Evolutionary conservation across 2,888 invertebrate species (phyloP), one percentile per base, ranked within the genome.

Genomic region (Catocala nupta): DNA sequence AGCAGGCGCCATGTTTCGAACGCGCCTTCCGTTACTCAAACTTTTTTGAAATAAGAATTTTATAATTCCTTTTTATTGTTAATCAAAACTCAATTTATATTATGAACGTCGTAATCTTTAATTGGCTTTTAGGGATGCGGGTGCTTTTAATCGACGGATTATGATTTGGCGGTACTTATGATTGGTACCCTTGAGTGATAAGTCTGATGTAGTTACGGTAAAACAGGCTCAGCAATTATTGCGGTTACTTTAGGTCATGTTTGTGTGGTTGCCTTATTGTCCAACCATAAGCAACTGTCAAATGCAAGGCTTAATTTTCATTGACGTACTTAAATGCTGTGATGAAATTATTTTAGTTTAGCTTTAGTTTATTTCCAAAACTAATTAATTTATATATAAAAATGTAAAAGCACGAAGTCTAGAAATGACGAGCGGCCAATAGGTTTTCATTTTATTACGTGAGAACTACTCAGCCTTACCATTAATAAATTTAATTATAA

Each of bases 1-100:
- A 81, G 80, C 87, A 88, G 90, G 90, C 91, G 91, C 92, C 91
- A 88, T 81, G 74, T 75, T 78, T 79, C 81, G 72, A 81, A 80
- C 75, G 77, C 75, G 71, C 73, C 70, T 75, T 77, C 68, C 60
- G 87, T 61, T 80, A 78, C 84, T 84, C 90, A 89, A 91, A 90
- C 75, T 89, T 82, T 43, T 77, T 65, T 56, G 13, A 55, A 59
- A 47, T 47, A 39, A 42, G 43, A 33, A 50, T 57, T 58, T 42
- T 58, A 47, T 43, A 34, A 52, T n/a, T 34, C 48, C 9, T 47
- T 70, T 63, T 61, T 58, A 68, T 51, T 70, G 58, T 62, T 73
- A 68, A 68, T 64, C 55, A 59, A 59, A 73, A 59, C 42, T 39
- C 59, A 66, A 71, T 71, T 61, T 42, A 16, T 42, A 52, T 52